A percentile compares a stretch with the other conserved stretches of the same genome.
phyloP scores from a whole-genome alignment of 2,797 vertebrate genomes.

The Trichosurus vulpecula region DNA sequence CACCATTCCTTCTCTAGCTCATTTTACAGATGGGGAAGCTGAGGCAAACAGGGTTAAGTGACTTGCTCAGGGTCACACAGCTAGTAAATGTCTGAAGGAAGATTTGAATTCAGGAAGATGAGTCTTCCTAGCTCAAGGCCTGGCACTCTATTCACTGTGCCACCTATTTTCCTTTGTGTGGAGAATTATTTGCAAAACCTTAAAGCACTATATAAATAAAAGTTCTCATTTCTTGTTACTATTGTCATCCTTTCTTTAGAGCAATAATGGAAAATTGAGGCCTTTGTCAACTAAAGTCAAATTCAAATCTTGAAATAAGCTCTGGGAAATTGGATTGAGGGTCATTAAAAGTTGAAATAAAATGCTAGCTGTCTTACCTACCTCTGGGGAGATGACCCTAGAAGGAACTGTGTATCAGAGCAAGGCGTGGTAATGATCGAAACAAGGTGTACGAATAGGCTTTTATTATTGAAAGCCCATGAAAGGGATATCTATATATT shows the following conservation, averaged over 20 bases:
- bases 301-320: neutral
- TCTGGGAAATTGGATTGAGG: neutral
- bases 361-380: neutral
- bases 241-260: neutral
- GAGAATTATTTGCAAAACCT: neutral
- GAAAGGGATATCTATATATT: neutral
- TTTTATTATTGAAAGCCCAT: neutral
- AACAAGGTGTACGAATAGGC: neutral
- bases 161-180: neutral
- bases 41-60: neutral
- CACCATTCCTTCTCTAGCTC: neutral
- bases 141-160: neutral
- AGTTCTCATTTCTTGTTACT: neutral
- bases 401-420: neutral
- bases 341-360: neutral
- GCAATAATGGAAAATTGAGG: neutral
- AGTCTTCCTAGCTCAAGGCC: neutral
- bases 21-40: neutral
- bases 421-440: neutral
- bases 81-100: neutral
- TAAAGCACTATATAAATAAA: neutral
- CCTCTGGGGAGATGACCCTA: neutral
- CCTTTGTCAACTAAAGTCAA: neutral
- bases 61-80: neutral
- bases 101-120: neutral